These are phyloP conservation scores for Serranus cabrilla DNA, from an alignment of 2,797 vertebrate genomes.

Conservation along the genomic window DNA sequence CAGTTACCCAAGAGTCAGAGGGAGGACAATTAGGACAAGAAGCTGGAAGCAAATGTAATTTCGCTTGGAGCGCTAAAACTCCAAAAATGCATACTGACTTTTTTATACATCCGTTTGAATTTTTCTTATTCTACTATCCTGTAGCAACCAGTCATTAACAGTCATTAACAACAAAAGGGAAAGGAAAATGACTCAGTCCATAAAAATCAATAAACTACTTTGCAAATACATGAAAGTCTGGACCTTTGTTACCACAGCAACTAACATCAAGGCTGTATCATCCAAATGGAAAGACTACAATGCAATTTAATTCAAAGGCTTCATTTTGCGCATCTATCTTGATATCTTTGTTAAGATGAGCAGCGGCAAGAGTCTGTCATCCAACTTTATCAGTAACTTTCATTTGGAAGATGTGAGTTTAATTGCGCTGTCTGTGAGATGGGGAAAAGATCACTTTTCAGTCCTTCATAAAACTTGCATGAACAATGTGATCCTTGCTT, in stretches of 20 bases:
- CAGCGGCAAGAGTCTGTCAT: background rate
- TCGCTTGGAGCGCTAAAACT: conserved; percentile 8
- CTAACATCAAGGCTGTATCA: conserved; percentile 17
- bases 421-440: conserved; percentile 27
- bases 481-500: conserved; percentile 67
- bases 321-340: background rate
- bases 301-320: background rate
- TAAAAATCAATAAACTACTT: conserved; percentile 21
- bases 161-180: background rate
- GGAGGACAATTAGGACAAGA: conserved; percentile 51
- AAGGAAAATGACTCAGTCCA: background rate
- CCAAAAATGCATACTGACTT: background rate
- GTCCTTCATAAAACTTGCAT: conserved; percentile 71
- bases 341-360: conserved; percentile 5
- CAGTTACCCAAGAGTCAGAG: conserved; percentile 80
- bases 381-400: background rate
- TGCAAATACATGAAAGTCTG: conserved; percentile 2
- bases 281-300: conserved; percentile 5
- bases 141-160: conserved; percentile 6
- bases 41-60: conserved; percentile 31
- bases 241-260: conserved; percentile 31
- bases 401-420: conserved; percentile 32
- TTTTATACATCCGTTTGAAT: background rate
- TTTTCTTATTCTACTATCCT: background rate
- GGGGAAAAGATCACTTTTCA: conserved; percentile 62